Evolutionary conservation across 1,140 invertebrate species (phyloP), one percentile per base, ranked within the genome.

Genomic region (Drosophila eugracilis): DNA sequence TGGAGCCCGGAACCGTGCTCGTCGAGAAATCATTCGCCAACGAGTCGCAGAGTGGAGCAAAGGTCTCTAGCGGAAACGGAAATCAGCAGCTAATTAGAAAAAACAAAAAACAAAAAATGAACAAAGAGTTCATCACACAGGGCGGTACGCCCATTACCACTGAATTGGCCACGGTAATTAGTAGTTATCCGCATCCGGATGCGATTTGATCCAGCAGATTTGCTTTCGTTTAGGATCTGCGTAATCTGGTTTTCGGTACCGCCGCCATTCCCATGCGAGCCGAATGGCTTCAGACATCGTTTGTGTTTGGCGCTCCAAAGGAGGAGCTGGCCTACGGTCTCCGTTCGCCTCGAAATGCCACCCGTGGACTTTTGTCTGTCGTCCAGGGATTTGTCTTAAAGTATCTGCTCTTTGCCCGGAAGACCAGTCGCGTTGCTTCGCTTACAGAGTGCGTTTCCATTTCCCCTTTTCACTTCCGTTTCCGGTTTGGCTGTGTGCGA

Each of bases 61-160:
- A 83, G 70, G 78, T 83, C 70, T 69, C 62, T 67, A 83, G 66
- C 83, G 83, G 83, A 88, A 88, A 75, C 77, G 44, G 65, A 75
- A 75, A 62, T 75, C 74, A 83, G 65, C 44, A 67, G 19, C 59
- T 58, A 60, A 57, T 85, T 69, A 77, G 58, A 59, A 54, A 57
- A 15, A 41, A 39, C 14, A 4, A 39, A 39, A 32, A 32, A 12
- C 7, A 12, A 17, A 48, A 52, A 63, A 91, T 91, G 90, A 85
- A 84, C 55, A 77, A 77, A 53, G 76, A 85, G 44, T 89, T 91
- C 48, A 71, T 75, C 58, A 60, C 54, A 32, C 78, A 89, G 63
- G 95, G 95, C 22, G 95, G 95, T 12, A 93, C 89, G 37, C 94
- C 95, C 1, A 95, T 95, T 37, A 94, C 94, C 7, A 93, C 94